These are phyloP conservation scores for Halcyon senegalensis DNA, from an alignment of 2,113 vertebrate species.

Conservation along the genomic window DNA sequence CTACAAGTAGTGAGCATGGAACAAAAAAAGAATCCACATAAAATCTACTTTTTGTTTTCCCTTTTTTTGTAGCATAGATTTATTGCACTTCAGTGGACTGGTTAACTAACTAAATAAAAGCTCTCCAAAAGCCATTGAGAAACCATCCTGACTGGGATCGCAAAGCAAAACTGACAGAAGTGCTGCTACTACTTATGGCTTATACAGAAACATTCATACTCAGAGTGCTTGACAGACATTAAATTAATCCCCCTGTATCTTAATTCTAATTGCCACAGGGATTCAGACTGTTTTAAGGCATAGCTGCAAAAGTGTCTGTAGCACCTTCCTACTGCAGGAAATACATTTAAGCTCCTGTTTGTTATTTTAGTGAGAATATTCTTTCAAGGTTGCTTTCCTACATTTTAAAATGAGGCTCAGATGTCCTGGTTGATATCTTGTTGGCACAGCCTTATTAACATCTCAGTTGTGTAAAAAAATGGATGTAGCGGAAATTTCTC, in stretches of 20 bases:
- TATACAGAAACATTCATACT: neutral
- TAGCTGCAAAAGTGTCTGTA: neutral
- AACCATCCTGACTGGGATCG: neutral
- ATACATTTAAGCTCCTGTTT: neutral
- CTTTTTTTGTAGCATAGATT: neutral
- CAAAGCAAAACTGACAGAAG: conserved; percentile 51
- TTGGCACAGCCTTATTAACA: neutral
- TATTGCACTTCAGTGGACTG: conserved; percentile 45
- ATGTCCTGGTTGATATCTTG: neutral
- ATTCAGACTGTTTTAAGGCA: neutral
- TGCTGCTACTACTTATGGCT: neutral
- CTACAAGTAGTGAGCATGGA: neutral
- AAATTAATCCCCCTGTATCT: conserved; percentile 45
- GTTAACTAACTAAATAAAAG: conserved; percentile 52
- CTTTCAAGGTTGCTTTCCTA: neutral
- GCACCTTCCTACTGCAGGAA: neutral
- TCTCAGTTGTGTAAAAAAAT: neutral
- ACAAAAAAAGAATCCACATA: neutral
- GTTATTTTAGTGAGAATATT: neutral
- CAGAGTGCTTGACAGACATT: conserved; percentile 32
- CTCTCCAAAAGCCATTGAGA: conserved; percentile 39
- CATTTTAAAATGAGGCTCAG: neutral
- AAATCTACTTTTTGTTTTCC: neutral
- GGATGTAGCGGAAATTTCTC: neutral
- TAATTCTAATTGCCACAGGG: conserved; percentile 41